phyloP scores from a whole-genome alignment of 2,113 vertebrate species.

The Grus americana region DNA sequence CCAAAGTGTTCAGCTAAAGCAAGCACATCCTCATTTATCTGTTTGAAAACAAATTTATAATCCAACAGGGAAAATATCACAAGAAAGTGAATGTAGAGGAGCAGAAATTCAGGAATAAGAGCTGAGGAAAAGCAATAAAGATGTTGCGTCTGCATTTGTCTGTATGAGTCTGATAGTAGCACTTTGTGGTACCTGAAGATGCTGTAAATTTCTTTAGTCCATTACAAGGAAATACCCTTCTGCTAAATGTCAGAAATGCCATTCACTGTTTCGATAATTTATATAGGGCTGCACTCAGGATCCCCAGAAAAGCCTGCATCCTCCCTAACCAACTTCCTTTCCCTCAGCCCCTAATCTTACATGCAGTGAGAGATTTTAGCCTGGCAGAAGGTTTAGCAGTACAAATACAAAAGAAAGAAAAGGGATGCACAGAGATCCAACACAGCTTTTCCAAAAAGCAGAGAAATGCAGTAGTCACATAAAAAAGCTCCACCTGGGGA shows the following conservation, averaged over 20 bases:
- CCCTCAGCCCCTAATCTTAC: background rate
- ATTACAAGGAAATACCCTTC: background rate
- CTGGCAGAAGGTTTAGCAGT: background rate
- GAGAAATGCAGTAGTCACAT: background rate
- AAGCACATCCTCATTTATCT: slow-evolving; percentile 22
- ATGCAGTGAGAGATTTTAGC: background rate
- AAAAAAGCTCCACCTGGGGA: background rate
- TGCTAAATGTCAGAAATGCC: background rate
- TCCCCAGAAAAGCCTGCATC: background rate
- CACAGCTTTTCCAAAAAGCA: background rate
- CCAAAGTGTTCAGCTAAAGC: slow-evolving; percentile 16
- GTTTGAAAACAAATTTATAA: slow-evolving; percentile 54
- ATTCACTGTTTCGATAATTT: background rate
- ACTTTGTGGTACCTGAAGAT: background rate
- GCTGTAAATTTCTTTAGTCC: background rate
- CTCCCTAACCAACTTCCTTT: background rate
- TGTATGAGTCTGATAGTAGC: background rate
- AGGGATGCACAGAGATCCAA: background rate
- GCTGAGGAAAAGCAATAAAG: background rate
- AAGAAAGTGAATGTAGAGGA: background rate
- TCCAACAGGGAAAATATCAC: background rate
- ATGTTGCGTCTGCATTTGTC: background rate
- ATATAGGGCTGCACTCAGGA: background rate
- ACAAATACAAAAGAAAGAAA: background rate
- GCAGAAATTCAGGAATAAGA: background rate